Percentiles rank a stretch among this genome's conserved stretches.
Conservation (phyloP, 2,113 vertebrate genomes). For the Engystomops pustulosus region DNA sequence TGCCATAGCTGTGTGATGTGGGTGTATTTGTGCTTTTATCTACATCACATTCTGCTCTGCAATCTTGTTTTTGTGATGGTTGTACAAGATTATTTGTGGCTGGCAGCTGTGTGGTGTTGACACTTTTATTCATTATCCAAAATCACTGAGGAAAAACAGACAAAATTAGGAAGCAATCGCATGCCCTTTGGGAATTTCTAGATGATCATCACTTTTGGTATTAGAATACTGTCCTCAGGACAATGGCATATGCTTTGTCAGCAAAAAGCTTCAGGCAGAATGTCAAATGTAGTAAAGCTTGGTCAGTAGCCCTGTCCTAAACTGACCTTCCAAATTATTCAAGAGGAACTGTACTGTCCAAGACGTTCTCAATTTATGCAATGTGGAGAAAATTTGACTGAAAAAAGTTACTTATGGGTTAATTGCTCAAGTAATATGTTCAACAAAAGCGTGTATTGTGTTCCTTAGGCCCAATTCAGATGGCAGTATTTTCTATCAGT, state of each 20-base stretch:
- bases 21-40: constrained; percentile 18
- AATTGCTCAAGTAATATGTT: background rate
- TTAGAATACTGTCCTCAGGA: background rate
- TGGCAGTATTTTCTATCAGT: too few relatives aligned
- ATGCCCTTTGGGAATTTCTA: background rate
- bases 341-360: background rate
- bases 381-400: background rate
- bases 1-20: constrained; percentile 16
- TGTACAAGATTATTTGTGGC: constrained; percentile 34
- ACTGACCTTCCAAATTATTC: background rate
- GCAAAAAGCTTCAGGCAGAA: background rate
- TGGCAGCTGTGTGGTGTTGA: constrained; percentile 18
- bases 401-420: background rate
- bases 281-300: background rate
- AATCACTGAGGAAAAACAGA: background rate
- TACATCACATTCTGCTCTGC: constrained; percentile 21
- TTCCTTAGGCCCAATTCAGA: too few relatives aligned
- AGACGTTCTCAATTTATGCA: background rate
- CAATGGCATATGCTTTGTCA: constrained; percentile 9
- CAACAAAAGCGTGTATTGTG: too few relatives aligned
- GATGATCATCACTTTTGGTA: background rate
- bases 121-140: constrained; percentile 22
- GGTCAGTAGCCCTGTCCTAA: background rate
- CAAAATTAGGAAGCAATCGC: background rate
- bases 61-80: constrained; percentile 34